A percentile compares a stretch with the other conserved stretches of the same genome.
Evolutionary conservation across 2,113 vertebrate species (phyloP).

Genomic region (Gambusia holbrooki): DNA sequence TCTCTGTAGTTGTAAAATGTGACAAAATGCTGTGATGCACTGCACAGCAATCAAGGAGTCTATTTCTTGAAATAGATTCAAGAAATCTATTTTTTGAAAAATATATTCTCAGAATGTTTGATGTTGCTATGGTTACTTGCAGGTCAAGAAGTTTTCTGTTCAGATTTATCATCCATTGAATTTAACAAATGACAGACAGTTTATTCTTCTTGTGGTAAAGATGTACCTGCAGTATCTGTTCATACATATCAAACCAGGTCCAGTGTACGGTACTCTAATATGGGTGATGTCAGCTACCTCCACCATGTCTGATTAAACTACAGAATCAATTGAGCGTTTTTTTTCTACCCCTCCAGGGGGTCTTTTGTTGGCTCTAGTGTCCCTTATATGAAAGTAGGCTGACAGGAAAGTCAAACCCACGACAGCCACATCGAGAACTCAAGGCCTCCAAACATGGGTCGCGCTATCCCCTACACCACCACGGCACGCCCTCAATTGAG

Average conservation of each 20-base stretch:
- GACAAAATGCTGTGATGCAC: neutral
- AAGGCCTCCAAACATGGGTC: no score
- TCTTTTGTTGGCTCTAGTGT: no score
- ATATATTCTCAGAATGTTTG: neutral
- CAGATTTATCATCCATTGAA: neutral
- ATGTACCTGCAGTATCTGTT: neutral
- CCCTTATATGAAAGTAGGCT: no score
- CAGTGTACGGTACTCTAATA: neutral
- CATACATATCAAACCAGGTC: neutral
- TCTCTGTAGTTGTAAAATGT: neutral
- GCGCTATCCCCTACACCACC: no score
- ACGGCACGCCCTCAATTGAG: neutral
- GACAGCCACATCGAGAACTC: no score
- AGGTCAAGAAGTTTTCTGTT: slow-evolving; percentile 16
- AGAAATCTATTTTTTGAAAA: no score
- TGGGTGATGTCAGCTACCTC: neutral
- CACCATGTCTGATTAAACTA: neutral
- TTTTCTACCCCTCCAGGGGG: no score
- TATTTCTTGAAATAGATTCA: no score
- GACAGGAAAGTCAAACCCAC: no score
- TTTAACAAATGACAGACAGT: neutral
- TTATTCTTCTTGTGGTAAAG: neutral
- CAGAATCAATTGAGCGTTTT: neutral
- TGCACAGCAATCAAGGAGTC: neutral
- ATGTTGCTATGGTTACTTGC: slow-evolving; percentile 19